Percentiles rank a stretch among this genome's conserved stretches.
Evolutionary conservation across 1,140 invertebrate genomes (phyloP).

Genomic region (Drosophila varians): DNA sequence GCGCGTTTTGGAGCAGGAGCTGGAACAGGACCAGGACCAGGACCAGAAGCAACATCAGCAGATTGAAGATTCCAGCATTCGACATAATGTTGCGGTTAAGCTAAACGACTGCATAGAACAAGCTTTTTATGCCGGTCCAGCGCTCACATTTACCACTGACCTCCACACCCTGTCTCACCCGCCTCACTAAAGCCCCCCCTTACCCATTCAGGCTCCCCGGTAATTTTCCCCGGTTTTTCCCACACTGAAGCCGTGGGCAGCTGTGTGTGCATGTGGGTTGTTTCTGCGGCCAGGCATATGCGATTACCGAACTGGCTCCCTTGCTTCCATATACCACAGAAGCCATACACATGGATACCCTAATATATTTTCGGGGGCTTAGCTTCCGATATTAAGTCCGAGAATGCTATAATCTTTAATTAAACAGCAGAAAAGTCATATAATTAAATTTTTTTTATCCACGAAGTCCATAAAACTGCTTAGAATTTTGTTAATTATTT

Average conservation of each 20-base stretch:
- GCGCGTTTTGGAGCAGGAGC: constrained; percentile 33
- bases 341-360: constrained; percentile 29
- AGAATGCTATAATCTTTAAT: neutral
- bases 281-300: constrained; percentile 66
- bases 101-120: constrained; percentile 81
- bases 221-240: constrained; percentile 4
- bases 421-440: neutral
- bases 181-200: constrained; percentile 1
- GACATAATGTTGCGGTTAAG: constrained; percentile 79
- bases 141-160: constrained; percentile 40
- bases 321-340: constrained; percentile 37
- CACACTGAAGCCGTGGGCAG: constrained; percentile 25
- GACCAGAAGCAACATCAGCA: constrained; percentile 46
- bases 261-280: constrained; percentile 49
- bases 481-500: neutral
- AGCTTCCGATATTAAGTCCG: neutral
- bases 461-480: neutral
- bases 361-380: neutral
- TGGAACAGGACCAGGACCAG: constrained; percentile 19
- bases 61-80: constrained; percentile 80
- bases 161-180: constrained; percentile 7
- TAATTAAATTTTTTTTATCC: neutral
- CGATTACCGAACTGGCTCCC: constrained; percentile 66
- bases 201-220: neutral
- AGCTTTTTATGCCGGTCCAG: constrained; percentile 73